phyloP scores from a whole-genome alignment of 2,888 invertebrate species.

The Tachina fera region DNA sequence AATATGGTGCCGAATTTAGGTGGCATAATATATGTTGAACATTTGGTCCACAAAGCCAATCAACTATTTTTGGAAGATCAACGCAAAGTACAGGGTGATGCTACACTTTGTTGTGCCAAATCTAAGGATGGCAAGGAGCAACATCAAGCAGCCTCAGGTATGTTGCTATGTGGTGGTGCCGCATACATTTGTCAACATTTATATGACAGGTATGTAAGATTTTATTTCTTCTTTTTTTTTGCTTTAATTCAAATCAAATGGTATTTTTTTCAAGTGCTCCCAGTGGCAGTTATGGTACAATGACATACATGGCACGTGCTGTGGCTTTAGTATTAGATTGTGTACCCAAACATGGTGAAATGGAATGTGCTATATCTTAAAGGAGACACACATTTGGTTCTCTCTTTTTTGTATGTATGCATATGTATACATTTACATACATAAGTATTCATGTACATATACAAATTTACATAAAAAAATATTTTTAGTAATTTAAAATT shows the following conservation, averaged over 20 bases:
- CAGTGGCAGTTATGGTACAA: conserved; percentile 98
- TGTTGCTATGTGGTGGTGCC: conserved; percentile 93
- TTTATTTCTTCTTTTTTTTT: background rate
- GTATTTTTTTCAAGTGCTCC: conserved; percentile 89
- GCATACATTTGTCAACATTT: conserved; percentile 98
- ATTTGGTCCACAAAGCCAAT: conserved; percentile 96
- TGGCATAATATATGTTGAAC: conserved; percentile 93
- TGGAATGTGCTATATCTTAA: conserved; percentile 91
- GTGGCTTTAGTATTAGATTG: conserved; percentile 90
- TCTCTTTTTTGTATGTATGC: background rate
- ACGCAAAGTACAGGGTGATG: conserved; percentile 94
- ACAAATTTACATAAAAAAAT: background rate
- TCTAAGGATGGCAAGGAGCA: conserved; percentile 85
- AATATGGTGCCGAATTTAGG: conserved; percentile 91
- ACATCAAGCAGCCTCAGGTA: conserved; percentile 85
- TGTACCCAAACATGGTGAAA: conserved; percentile 89
- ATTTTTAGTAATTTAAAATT: too few relatives aligned
- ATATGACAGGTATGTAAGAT: conserved; percentile 87
- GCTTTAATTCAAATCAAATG: background rate
- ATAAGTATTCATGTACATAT: too few relatives aligned
- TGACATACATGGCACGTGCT: conserved; percentile 96
- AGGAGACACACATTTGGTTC: background rate
- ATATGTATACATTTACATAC: too few relatives aligned
- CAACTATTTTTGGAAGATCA: conserved; percentile 97
- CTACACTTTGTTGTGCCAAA: conserved; percentile 96